Evolutionary conservation across 2,888 invertebrate species (phyloP).

Genomic region (Gymnoscelis rufifasciata): DNA sequence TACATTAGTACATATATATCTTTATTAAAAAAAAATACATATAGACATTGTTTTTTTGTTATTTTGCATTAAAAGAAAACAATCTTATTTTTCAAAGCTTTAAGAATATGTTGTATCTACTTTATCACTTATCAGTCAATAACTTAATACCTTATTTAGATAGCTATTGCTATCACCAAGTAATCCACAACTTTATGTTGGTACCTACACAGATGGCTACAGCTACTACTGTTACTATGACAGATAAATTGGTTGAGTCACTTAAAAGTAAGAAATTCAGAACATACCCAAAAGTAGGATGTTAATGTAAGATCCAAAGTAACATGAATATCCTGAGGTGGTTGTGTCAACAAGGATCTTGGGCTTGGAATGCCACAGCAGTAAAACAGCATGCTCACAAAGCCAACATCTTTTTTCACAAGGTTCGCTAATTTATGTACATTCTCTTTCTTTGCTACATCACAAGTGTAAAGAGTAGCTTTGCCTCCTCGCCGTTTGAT

Average conservation of each 20-base stretch:
- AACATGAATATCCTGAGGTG: constrained; percentile 72
- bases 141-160: too few species aligned
- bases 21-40: not conserved
- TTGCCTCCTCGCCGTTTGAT: constrained; percentile 68
- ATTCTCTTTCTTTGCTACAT: constrained; percentile 76
- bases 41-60: too few species aligned
- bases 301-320: constrained; percentile 80
- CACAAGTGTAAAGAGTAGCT: constrained; percentile 74
- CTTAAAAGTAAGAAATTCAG: not conserved
- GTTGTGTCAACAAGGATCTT: constrained; percentile 68
- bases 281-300: constrained; percentile 83
- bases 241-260: too few species aligned
- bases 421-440: constrained; percentile 61
- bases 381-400: constrained; percentile 81
- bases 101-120: too few species aligned
- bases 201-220: too few species aligned
- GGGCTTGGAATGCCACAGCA: constrained; percentile 82
- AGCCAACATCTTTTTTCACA: constrained; percentile 74
- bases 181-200: too few species aligned
- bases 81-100: too few species aligned
- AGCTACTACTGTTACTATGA: too few species aligned
- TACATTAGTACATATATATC: too few species aligned
- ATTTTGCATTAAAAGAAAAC: too few species aligned
- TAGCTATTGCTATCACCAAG: too few species aligned
- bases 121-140: too few species aligned